Evolutionary conservation across 1,140 invertebrate species (phyloP), one percentile per base, ranked within the genome.

Genomic region (Dreissena polymorpha): DNA sequence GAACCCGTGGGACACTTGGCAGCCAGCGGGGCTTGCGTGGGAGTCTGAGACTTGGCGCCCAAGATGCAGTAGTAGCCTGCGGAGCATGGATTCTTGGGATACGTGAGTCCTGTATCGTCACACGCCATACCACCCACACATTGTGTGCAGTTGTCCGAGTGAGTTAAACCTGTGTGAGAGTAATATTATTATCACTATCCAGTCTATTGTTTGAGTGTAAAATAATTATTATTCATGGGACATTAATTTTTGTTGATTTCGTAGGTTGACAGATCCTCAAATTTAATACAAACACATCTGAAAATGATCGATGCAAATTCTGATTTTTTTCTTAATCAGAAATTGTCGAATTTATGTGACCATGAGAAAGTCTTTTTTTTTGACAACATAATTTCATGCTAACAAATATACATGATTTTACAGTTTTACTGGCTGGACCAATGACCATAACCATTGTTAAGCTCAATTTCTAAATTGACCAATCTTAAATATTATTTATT

Each of bases 91-190:
- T 87, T 81, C 63, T 89, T 76, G 8, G 91, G 91, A 65, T 85
- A 86, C 14, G 87, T 87, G 49, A 92, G 83, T 14, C 91, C 91
- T 21, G 72, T 74, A 51, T 86, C 83, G 73, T 92, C 91, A 89
- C 91, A 92, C 0, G 91, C 91, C 89, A 90, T 90, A 0, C 90
- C 89, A 18, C 91, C 91, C 27, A 87, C 83, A 88, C 91, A 92
- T 0, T 85, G 64, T 6, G 87, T 87, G 82, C 91, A 92, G 14
- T 91, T 87, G 8, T 57, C 68, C 6, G 60, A 53, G 53, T 77
- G 83, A 0, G 82, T 88, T 72, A 91, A 74, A 25, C 90, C 91
- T 92, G 69, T 3, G 85, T 39, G 2, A 39, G 39, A 8, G 39
- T 39, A 39, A 39, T 2, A 39, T 39, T 39, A 39, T 39, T 39